Conservation (phyloP, 2,797 vertebrate species). For the Diglossa cyanea region DNA sequence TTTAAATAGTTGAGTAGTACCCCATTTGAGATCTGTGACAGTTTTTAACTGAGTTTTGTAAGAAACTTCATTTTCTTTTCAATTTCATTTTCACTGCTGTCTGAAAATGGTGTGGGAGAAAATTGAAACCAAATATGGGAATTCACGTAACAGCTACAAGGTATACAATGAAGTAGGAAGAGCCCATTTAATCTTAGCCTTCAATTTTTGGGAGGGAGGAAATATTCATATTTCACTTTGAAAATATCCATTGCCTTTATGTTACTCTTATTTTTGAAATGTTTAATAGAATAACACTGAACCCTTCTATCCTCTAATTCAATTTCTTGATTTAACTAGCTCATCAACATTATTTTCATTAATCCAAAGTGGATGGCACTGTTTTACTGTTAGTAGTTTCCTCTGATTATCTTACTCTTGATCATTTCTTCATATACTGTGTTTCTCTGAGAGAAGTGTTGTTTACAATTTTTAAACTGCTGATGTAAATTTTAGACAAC, state of each 20-base stretch:
- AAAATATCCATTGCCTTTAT: background rate
- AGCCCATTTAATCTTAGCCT: background rate
- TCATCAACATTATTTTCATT: background rate
- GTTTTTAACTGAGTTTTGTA: background rate
- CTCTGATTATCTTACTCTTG: background rate
- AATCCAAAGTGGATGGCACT: background rate
- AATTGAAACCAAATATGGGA: background rate
- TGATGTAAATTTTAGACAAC: background rate
- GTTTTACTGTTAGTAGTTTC: background rate
- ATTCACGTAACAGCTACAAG: background rate
- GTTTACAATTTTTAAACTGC: background rate
- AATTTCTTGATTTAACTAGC: background rate
- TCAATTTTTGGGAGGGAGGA: rapidly evolving
- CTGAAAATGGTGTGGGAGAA: background rate
- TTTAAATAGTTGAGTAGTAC: background rate
- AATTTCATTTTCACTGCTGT: background rate
- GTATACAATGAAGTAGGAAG: background rate
- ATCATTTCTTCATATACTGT: background rate
- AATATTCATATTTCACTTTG: background rate
- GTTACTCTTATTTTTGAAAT: background rate
- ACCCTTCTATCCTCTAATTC: rapidly evolving
- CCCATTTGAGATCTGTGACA: background rate
- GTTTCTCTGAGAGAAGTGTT: background rate
- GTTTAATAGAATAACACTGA: background rate
- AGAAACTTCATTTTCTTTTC: background rate